These are phyloP conservation scores for Octonoba sinensis DNA, from an alignment of 2,888 invertebrate species.

Conservation along the genomic window DNA sequence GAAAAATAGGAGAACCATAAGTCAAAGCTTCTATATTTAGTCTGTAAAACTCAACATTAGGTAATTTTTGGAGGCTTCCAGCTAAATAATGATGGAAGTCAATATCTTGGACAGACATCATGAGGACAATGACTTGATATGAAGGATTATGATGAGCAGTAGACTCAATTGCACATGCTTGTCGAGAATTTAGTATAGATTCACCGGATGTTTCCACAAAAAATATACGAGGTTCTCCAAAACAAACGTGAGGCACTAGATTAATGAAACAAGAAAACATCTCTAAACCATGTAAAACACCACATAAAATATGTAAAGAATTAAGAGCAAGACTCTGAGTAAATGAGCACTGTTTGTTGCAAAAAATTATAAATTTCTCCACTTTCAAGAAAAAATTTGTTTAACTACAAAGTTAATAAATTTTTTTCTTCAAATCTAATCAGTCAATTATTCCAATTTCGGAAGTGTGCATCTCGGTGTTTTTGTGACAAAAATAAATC, in stretches of 20 bases:
- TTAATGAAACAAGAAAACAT: no score
- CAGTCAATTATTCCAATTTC: no score
- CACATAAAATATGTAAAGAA: no score
- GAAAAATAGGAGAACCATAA: slow-evolving; percentile 76
- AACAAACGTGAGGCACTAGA: slow-evolving; percentile 47
- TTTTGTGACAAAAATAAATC: no score
- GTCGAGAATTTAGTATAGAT: slow-evolving; percentile 71
- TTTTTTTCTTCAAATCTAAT: no score
- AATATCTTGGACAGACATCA: slow-evolving; percentile 25
- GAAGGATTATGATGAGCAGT: slow-evolving; percentile 77
- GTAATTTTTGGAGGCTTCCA: slow-evolving; percentile 3
- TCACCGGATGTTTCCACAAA: slow-evolving; percentile 78
- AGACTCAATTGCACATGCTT: slow-evolving; percentile 80
- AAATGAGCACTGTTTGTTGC: no score
- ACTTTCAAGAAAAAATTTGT: no score
- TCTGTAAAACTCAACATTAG: slow-evolving; percentile 65
- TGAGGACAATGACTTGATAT: slow-evolving; percentile 30
- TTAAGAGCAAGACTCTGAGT: no score
- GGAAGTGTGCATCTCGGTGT: no score
- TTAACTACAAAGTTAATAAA: no score
- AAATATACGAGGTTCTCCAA: slow-evolving; percentile 73
- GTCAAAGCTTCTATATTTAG: slow-evolving; percentile 76
- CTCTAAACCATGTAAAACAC: no score
- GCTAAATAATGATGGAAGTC: slow-evolving; percentile 6
- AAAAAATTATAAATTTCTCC: no score